Evolutionary conservation across 2,797 vertebrate species (phyloP), one percentile per base, ranked within the genome.

Genomic region (Lacerta agilis): DNA sequence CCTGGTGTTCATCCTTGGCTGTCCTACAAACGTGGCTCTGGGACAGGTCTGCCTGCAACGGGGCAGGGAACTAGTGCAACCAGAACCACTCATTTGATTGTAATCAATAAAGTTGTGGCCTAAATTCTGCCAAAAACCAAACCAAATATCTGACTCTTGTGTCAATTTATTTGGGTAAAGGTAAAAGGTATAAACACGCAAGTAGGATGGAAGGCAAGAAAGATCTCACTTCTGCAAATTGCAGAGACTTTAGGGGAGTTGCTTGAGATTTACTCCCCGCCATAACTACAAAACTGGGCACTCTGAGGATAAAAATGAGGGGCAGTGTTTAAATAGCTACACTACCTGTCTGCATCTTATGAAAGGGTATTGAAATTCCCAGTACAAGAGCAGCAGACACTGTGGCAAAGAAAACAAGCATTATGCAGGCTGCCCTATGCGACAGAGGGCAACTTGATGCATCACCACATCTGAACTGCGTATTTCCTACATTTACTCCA

Each of bases 261-360:
- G 67, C 89, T 87, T 75, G 76, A 33, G 36, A 92, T 77, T 67
- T 84, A 76, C 88, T 73, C 27, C 41, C 61, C 33, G 55, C 85
- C 86, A 86, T 38, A 88, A 85, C 33, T 77, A 49, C 77, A 80
- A 92, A 91, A 90, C 85, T 49, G 80, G 90, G 75, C 83, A 90
- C 85, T 80, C 61, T 64, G 61, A 7, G 64, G 20, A 23, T 18
- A 64, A 64, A 64, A 64, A 64, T 64, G 17, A 64, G 20, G 61
- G 61, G 17, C 61, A 64, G 61, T 18, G 83, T 92, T 87, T 8
- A 87, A 58, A 15, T 0, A 8, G 43, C 23, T 79, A 75, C 67
- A 67, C 71, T 72, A n/a, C 88, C 83, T 0, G 5, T 2, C 6
- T 7, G 2, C 0, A 0, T n/a, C 0, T 41, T 83, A 36, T 67